Evolutionary conservation across 2,888 invertebrate genomes (phyloP).

Genomic region (Mythimna loreyi): DNA sequence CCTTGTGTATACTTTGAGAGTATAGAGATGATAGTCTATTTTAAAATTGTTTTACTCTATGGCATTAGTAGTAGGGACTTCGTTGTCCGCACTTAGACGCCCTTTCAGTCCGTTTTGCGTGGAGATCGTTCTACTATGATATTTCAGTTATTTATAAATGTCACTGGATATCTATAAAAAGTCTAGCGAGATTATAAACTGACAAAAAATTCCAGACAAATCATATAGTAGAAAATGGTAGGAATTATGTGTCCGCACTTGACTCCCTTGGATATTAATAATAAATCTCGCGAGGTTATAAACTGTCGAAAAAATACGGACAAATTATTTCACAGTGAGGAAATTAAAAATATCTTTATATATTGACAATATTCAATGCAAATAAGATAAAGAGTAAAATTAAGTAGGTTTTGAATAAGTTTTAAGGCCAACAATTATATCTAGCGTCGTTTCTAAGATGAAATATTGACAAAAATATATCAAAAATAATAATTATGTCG

Average conservation of each 20-base stretch:
- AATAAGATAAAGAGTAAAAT: constrained; percentile 2
- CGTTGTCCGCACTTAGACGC: neutral
- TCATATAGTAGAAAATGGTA: neutral
- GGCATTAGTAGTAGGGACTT: neutral
- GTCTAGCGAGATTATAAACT: neutral
- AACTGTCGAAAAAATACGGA: neutral
- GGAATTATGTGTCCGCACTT: too few species aligned
- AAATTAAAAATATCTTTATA: constrained; percentile 2
- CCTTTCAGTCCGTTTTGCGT: neutral
- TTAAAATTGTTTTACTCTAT: neutral
- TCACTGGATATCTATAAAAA: neutral
- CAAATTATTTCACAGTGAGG: neutral
- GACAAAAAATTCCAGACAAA: neutral
- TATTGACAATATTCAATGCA: constrained; percentile 37
- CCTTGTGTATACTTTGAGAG: neutral
- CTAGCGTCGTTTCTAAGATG: constrained; percentile 24
- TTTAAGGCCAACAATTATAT: constrained; percentile 32
- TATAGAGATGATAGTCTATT: neutral
- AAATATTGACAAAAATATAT: constrained; percentile 1
- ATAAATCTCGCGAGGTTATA: neutral
- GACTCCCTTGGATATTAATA: neutral
- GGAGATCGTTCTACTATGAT: neutral
- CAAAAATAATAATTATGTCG: constrained; percentile 4
- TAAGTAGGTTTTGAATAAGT: constrained; percentile 8
- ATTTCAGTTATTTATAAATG: neutral